Evolutionary conservation across 2,797 vertebrate species (phyloP).

Genomic region (Pyrrhura leucotis): DNA sequence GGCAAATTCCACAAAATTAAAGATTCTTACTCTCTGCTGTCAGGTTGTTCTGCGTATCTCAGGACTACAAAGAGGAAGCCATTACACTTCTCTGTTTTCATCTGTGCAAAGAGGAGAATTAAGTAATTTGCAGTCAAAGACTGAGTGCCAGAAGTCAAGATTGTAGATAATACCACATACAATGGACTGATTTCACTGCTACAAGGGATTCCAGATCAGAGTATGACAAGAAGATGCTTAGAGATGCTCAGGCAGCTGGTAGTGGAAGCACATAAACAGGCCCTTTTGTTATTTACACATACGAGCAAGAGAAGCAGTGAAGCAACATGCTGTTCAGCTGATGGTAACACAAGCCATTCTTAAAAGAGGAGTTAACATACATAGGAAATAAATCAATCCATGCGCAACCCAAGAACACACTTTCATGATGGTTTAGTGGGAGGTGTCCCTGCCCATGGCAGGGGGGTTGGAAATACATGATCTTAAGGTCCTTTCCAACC

Average conservation of each 20-base stretch:
- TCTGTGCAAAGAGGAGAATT: background rate
- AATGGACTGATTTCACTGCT: background rate
- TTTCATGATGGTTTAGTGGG: background rate
- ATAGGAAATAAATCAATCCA: background rate
- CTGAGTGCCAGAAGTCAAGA: background rate
- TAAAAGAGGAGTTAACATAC: background rate
- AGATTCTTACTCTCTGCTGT: background rate
- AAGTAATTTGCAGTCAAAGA: background rate
- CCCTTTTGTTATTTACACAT: background rate
- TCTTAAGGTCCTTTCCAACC: no score
- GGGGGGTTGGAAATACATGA: no score
- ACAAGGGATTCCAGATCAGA: background rate
- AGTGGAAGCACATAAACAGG: background rate
- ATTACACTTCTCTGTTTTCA: background rate
- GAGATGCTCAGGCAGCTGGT: background rate
- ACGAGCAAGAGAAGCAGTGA: background rate
- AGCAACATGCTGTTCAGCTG: background rate
- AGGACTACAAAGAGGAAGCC: background rate
- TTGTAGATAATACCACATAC: background rate
- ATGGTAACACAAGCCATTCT: background rate
- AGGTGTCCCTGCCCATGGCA: no score
- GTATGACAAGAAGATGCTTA: background rate
- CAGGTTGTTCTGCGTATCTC: background rate
- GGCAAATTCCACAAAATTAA: background rate
- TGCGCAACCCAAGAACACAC: background rate